Conservation (phyloP, 1,140 invertebrate genomes). For the Notospermus geniculatus region DNA sequence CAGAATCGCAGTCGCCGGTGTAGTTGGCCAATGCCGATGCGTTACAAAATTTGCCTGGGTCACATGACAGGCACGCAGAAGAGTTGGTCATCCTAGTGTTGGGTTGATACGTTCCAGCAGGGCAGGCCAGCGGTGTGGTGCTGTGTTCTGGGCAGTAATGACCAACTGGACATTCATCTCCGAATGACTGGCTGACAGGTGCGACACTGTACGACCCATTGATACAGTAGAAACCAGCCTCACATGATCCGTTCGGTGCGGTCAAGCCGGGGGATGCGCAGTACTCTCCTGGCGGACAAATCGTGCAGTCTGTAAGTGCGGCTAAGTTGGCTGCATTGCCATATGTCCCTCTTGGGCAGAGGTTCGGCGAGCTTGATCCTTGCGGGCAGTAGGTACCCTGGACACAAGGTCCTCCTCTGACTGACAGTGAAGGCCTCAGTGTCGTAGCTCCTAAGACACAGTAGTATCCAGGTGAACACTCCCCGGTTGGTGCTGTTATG, state of each 20-base stretch:
- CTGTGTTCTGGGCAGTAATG: conserved; percentile 44
- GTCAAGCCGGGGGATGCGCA: conserved; percentile 38
- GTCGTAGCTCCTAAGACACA: conserved; percentile 37
- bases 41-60: conserved; percentile 45
- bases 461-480: conserved; percentile 45
- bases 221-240: conserved; percentile 46
- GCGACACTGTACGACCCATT: conserved; percentile 45
- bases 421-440: conserved; percentile 31
- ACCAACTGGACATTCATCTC: conserved; percentile 47
- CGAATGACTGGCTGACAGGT: conserved; percentile 41
- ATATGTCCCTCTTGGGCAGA: conserved; percentile 49
- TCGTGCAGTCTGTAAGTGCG: conserved; percentile 38
- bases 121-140: conserved; percentile 40
- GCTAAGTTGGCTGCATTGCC: conserved; percentile 36
- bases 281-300: conserved; percentile 45
- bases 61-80: conserved; percentile 40
- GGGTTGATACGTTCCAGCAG: conserved; percentile 47
- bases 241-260: conserved; percentile 39
- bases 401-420: conserved; percentile 37
- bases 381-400: conserved; percentile 47
- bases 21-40: conserved; percentile 28
- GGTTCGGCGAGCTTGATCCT: conserved; percentile 31
- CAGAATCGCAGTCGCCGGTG: conserved; percentile 39
- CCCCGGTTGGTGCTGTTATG: conserved; percentile 41
- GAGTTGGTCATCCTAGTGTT: conserved; percentile 29